phyloP scores from a whole-genome alignment of 2,113 vertebrate species.

The Odontesthes bonariensis region DNA sequence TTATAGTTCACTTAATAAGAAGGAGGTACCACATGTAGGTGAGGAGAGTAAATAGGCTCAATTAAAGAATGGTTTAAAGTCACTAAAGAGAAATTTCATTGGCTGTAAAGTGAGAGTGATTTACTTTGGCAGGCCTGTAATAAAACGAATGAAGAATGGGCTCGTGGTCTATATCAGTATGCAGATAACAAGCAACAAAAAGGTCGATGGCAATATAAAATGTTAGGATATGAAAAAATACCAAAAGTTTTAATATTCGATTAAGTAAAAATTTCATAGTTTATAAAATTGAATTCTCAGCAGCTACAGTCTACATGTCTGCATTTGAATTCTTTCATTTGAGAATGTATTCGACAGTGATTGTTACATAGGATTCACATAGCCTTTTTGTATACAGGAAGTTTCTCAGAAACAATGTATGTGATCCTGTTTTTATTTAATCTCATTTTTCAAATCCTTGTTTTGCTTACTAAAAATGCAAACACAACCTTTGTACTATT shows the following conservation, averaged over 20 bases:
- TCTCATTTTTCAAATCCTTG: not conserved
- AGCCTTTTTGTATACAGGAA: too few species aligned
- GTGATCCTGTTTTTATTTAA: not conserved
- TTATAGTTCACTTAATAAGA: constrained; percentile 5
- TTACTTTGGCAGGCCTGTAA: constrained; percentile 29
- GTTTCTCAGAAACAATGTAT: not conserved
- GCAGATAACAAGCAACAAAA: not conserved
- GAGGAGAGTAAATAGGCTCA: constrained; percentile 19
- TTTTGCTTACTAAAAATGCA: not conserved
- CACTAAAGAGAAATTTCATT: constrained; percentile 21
- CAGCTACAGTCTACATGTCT: not conserved
- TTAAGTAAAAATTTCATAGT: too few species aligned
- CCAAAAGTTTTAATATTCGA: too few species aligned
- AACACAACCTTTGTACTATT: not conserved
- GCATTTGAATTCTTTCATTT: too few species aligned
- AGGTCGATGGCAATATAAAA: not conserved
- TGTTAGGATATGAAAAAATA: not conserved
- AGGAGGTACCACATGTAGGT: not conserved
- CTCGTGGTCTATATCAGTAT: not conserved
- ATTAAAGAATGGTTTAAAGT: constrained; percentile 32
- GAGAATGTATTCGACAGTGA: not conserved
- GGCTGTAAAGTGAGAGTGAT: constrained; percentile 45
- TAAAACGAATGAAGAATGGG: constrained; percentile 10
- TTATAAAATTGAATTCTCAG: too few species aligned
- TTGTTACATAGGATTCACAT: too few species aligned